These are phyloP conservation scores for Spermophilus dauricus DNA, from an alignment of 2,113 vertebrate genomes.

Conservation along the genomic window DNA sequence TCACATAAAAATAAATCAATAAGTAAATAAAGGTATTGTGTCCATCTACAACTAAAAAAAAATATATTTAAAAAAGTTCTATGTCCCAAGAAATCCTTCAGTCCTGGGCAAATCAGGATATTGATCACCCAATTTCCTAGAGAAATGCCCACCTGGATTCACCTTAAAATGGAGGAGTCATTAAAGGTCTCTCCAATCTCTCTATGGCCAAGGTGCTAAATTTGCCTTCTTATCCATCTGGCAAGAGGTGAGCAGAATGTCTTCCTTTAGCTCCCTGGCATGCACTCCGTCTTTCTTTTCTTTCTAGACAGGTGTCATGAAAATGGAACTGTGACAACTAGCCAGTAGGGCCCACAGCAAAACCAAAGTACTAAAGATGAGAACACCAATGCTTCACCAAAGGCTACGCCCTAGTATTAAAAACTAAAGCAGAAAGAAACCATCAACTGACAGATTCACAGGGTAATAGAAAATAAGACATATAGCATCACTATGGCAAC, in stretches of 20 bases:
- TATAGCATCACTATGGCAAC: constrained; percentile 70
- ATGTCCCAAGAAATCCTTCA: not conserved
- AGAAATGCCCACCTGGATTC: not conserved
- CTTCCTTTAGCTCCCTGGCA: not conserved
- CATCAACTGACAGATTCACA: constrained; percentile 62
- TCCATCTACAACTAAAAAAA: too few relatives aligned
- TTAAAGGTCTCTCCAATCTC: not conserved
- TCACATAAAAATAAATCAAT: too few relatives aligned
- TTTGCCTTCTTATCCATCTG: not conserved
- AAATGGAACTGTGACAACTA: constrained; percentile 20
- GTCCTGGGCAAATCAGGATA: not conserved
- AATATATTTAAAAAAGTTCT: not conserved
- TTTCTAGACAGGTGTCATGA: not conserved
- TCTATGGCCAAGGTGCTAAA: not conserved
- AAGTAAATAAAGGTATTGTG: too few relatives aligned
- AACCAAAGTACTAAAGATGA: not conserved
- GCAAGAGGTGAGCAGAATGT: not conserved
- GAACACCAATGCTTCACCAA: constrained; percentile 29
- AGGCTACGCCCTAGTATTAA: constrained; percentile 2
- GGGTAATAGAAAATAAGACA: constrained; percentile 67
- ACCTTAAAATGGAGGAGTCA: not conserved
- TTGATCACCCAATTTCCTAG: constrained; percentile 15
- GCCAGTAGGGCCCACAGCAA: not conserved
- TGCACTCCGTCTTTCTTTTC: not conserved
- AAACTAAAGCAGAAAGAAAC: constrained; percentile 61